Evolutionary conservation across 2,888 invertebrate genomes (phyloP).

Genomic region (Exocentrus adspersus): DNA sequence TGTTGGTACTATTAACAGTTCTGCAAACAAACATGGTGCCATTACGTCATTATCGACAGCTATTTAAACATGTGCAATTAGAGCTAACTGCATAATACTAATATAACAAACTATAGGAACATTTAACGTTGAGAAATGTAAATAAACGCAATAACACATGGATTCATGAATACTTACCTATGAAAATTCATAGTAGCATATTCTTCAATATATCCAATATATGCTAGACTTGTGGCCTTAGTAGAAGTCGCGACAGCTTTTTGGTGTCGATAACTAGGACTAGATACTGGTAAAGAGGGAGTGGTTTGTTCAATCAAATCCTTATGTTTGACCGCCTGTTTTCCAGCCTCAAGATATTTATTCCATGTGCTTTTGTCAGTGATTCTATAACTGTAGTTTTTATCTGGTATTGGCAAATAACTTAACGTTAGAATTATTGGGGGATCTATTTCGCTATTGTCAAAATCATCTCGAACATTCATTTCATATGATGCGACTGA

Average conservation of each 20-base stretch:
- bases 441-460: slow-evolving; percentile 27
- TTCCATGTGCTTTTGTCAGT: slow-evolving; percentile 37
- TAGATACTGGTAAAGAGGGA: slow-evolving; percentile 66
- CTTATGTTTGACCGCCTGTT: slow-evolving; percentile 69
- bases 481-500: slow-evolving; percentile 43
- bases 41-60: background rate
- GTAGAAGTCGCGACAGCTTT: slow-evolving; percentile 73
- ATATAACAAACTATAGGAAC: no score
- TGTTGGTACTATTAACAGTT: background rate
- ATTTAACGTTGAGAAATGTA: no score
- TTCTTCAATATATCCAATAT: slow-evolving; percentile 75
- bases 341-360: slow-evolving; percentile 57
- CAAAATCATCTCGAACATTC: slow-evolving; percentile 28
- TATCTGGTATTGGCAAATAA: slow-evolving; percentile 44
- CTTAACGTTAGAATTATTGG: slow-evolving; percentile 36
- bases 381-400: slow-evolving; percentile 21
- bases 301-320: slow-evolving; percentile 67
- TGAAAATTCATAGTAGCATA: slow-evolving; percentile 69
- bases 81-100: no score
- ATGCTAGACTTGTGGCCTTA: slow-evolving; percentile 71
- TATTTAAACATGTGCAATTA: no score
- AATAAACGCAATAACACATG: no score
- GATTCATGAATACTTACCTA: slow-evolving; percentile 28
- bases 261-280: slow-evolving; percentile 77
- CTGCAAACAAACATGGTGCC: background rate